phyloP scores from a whole-genome alignment of 2,113 vertebrate species.

The Sinocyclocheilus anophthalmus region DNA sequence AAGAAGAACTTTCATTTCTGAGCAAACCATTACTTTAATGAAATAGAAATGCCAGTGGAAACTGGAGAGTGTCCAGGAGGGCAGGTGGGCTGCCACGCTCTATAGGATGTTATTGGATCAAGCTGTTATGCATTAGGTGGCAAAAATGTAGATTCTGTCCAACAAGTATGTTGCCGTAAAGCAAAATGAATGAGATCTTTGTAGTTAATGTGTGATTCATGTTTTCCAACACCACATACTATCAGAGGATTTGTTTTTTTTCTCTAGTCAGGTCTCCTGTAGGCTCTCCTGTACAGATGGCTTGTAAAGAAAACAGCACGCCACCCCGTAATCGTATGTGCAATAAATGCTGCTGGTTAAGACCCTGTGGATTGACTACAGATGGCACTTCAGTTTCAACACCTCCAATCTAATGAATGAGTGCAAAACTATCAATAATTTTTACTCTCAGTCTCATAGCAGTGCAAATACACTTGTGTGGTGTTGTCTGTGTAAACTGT shows the following conservation, averaged over 20 bases:
- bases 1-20: not conserved
- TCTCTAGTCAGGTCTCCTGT: constrained; percentile 64
- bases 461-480: not conserved
- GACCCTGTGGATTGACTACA: constrained; percentile 77
- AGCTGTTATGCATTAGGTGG: constrained; percentile 16
- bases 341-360: constrained; percentile 79
- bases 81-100: not conserved
- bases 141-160: not conserved
- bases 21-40: not conserved
- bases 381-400: constrained; percentile 75
- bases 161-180: not conserved
- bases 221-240: constrained; percentile 13
- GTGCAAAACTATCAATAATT: constrained; percentile 31
- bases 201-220: constrained; percentile 33
- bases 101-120: not conserved
- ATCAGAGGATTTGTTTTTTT: not conserved
- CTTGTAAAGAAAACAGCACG: constrained; percentile 67
- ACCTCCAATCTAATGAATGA: constrained; percentile 59
- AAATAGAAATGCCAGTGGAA: not conserved
- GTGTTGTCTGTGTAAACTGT: not conserved
- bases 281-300: constrained; percentile 77
- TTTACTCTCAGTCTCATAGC: not conserved
- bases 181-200: not conserved
- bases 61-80: not conserved
- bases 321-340: constrained; percentile 77